These are phyloP conservation scores for Scaptomyza flava DNA, from an alignment of 2,888 invertebrate species.

Conservation along the genomic window DNA sequence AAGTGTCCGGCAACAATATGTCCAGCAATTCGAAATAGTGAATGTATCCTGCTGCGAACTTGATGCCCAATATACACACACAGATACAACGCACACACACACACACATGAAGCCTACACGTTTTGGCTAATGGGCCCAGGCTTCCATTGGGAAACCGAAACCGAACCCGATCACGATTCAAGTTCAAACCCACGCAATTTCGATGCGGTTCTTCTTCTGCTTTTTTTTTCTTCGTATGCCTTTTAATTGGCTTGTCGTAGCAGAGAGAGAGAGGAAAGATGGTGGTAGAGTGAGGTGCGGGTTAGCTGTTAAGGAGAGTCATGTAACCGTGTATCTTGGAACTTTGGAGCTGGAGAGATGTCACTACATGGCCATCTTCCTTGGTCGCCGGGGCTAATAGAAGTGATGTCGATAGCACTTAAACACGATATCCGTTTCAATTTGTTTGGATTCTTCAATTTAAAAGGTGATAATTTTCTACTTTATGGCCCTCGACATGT, in stretches of 20 bases:
- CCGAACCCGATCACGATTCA: constrained; percentile 62
- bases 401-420: constrained; percentile 85
- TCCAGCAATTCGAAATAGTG: constrained; percentile 78
- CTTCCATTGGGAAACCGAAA: constrained; percentile 50
- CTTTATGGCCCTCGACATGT: constrained; percentile 85
- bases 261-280: too few relatives aligned
- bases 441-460: constrained; percentile 85
- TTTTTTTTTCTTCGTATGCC: constrained; percentile 57
- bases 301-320: constrained; percentile 68
- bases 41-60: constrained; percentile 76
- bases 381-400: constrained; percentile 73
- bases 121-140: constrained; percentile 77
- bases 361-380: constrained; percentile 39
- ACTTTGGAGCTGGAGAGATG: constrained; percentile 32
- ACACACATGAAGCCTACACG: constrained; percentile 60
- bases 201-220: constrained; percentile 23
- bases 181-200: constrained; percentile 69
- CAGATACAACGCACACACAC: constrained; percentile 6
- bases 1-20: constrained; percentile 49
- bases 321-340: constrained; percentile 60
- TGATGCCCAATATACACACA: constrained; percentile 59
- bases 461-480: constrained; percentile 85
- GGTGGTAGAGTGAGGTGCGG: constrained; percentile 13
- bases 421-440: constrained; percentile 85
- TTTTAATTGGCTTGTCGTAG: constrained; percentile 83